Evolutionary conservation across 2,113 vertebrate genomes (phyloP).

Genomic region (Python bivittatus): DNA sequence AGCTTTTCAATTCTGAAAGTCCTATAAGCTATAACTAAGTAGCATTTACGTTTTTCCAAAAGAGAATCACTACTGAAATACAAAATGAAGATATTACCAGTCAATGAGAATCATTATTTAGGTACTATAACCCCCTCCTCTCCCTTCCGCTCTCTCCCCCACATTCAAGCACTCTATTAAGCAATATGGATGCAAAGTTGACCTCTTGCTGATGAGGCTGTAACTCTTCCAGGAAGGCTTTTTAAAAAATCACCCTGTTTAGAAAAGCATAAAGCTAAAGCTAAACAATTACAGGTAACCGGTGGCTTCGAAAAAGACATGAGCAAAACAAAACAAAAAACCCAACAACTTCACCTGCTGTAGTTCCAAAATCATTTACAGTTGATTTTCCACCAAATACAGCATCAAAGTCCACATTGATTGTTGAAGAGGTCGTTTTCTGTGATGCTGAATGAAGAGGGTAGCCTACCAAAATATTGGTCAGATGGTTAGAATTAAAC

Average conservation of each 20-base stretch:
- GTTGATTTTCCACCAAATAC: conserved; percentile 85
- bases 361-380: conserved; percentile 73
- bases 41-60: not conserved
- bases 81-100: not conserved
- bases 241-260: not conserved
- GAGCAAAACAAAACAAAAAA: not conserved
- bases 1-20: not conserved
- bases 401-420: conserved; percentile 91
- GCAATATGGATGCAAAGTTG: not conserved
- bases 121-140: not conserved
- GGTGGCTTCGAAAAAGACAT: not conserved
- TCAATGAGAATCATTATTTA: not conserved
- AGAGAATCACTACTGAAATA: not conserved
- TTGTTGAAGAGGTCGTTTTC: conserved; percentile 67
- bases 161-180: not conserved
- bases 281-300: not conserved
- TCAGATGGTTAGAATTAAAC: not conserved
- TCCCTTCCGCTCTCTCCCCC: not conserved
- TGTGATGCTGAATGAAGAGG: conserved; percentile 75
- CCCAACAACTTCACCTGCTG: conserved; percentile 75
- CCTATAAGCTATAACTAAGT: not conserved
- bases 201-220: not conserved
- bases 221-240: not conserved
- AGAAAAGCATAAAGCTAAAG: not conserved
- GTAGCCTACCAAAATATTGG: conserved; percentile 57